Evolutionary conservation across 2,797 vertebrate species (phyloP).

Genomic region (Tragelaphus eurycerus): DNA sequence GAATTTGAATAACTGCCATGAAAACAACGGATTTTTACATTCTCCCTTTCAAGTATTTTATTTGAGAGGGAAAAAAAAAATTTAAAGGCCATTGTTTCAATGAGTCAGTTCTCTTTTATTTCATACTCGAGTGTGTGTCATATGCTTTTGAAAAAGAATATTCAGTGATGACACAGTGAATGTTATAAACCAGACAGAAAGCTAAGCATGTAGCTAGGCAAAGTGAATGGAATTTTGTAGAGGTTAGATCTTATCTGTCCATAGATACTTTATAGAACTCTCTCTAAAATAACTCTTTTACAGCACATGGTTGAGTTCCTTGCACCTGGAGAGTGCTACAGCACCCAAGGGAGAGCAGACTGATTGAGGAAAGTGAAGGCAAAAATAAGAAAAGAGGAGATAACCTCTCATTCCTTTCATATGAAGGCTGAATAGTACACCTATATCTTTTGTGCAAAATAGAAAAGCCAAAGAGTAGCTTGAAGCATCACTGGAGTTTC

Average conservation of each 20-base stretch:
- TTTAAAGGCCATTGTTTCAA: neutral
- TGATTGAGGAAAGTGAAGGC: neutral
- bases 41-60: neutral
- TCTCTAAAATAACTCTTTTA: neutral
- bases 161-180: neutral
- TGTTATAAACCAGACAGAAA: neutral
- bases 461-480: neutral
- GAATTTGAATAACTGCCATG: neutral
- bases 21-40: neutral
- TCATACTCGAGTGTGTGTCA: neutral
- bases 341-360: neutral
- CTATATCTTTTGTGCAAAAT: neutral
- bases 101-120: neutral
- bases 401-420: neutral
- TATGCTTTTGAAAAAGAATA: neutral
- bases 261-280: neutral
- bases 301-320: neutral
- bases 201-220: neutral
- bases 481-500: neutral
- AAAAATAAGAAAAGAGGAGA: neutral
- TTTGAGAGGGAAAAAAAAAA: neutral
- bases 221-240: neutral
- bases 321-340: neutral
- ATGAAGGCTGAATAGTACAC: neutral
- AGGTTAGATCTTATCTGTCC: neutral